These are phyloP conservation scores for Rhadina sibilatrix DNA, from an alignment of 2,113 vertebrate genomes.

Conservation along the genomic window DNA sequence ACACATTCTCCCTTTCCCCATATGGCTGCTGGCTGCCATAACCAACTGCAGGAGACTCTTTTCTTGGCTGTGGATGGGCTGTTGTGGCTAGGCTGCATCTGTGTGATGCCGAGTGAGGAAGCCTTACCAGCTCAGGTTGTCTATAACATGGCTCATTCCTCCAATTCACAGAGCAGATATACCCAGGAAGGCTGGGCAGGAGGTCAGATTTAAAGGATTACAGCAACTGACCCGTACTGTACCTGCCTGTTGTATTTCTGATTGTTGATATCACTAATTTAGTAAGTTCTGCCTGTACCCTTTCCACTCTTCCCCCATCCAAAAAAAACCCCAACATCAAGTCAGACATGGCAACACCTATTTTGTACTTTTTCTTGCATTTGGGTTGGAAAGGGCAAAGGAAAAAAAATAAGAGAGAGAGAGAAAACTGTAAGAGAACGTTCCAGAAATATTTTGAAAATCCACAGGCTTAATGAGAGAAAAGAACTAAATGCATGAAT, in stretches of 20 bases:
- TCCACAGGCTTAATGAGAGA: neutral
- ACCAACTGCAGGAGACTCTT: neutral
- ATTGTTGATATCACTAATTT: neutral
- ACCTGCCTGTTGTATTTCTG: neutral
- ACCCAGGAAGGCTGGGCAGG: neutral
- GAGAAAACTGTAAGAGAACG: neutral
- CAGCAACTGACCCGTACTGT: neutral
- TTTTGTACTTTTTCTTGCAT: neutral
- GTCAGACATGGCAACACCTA: neutral
- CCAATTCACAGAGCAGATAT: neutral
- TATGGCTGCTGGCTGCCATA: neutral
- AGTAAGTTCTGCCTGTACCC: neutral
- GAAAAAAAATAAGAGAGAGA: neutral
- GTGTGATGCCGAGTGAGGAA: neutral
- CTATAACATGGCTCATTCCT: neutral
- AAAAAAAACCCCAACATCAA: neutral
- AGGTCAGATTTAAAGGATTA: neutral
- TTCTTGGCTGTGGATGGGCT: neutral
- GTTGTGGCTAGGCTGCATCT: neutral
- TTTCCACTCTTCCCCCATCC: neutral
- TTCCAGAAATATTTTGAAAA: slow-evolving; percentile 26
- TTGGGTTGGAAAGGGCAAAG: neutral
- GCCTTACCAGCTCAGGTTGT: neutral
- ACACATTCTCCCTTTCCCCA: accelerated
- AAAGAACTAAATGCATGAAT: neutral